Conservation (phyloP, 1,140 invertebrate species). For the Hylyphantes graminicola region DNA sequence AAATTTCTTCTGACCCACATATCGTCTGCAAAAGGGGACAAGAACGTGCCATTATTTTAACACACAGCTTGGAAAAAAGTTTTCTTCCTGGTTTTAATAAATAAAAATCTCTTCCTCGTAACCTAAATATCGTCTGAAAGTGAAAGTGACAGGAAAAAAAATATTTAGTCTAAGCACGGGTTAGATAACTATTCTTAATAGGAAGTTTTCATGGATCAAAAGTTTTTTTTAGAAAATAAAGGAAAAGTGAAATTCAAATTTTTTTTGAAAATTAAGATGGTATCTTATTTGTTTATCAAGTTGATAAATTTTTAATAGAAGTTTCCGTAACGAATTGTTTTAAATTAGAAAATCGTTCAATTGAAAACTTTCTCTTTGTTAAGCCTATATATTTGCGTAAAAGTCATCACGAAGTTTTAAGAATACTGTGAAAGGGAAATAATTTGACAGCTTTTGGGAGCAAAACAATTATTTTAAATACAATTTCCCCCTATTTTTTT, state of each 20-base stretch:
- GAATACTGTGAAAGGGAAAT: too few relatives aligned
- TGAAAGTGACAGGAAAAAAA: conserved; percentile 27
- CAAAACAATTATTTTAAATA: too few relatives aligned
- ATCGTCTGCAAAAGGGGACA: conserved; percentile 18
- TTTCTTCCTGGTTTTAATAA: conserved; percentile 48
- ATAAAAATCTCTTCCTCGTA: conserved; percentile 38
- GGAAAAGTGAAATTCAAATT: conserved; percentile 8
- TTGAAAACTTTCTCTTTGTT: too few relatives aligned
- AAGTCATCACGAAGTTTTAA: too few relatives aligned
- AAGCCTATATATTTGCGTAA: too few relatives aligned
- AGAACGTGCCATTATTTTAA: conserved; percentile 11
- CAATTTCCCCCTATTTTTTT: too few relatives aligned
- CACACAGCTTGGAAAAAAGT: conserved; percentile 5
- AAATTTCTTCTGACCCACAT: conserved; percentile 32
- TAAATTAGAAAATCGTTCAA: too few relatives aligned
- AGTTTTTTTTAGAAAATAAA: not conserved
- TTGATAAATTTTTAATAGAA: too few relatives aligned
- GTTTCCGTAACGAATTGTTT: too few relatives aligned
- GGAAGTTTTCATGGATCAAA: conserved; percentile 29
- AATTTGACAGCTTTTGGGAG: too few relatives aligned
- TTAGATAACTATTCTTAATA: not conserved
- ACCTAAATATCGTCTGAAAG: conserved; percentile 3
- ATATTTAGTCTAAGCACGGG: conserved; percentile 8
- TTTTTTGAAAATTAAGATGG: not conserved
- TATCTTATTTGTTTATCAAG: too few relatives aligned